Percentiles rank a stretch among this genome's conserved stretches.
phyloP scores from a whole-genome alignment of 2,113 vertebrate genomes.

The Coturnix japonica region DNA sequence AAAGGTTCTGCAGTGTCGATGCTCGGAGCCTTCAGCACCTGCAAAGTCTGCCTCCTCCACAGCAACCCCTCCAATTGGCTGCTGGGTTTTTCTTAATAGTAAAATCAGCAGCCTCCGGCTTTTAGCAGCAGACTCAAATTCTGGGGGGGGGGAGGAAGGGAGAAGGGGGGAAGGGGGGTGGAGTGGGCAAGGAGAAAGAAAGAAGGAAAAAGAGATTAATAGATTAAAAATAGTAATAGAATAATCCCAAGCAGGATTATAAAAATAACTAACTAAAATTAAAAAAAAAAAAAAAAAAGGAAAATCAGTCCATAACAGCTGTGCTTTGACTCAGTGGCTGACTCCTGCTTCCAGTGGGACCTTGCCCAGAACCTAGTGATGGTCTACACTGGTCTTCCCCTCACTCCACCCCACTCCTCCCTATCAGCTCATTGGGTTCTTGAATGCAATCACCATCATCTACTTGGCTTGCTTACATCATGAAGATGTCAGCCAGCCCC shows the following conservation, averaged over 20 bases:
- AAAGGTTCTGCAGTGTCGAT: accelerated
- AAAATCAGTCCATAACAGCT: neutral
- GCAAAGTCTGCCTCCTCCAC: neutral
- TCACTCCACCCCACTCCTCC: slow-evolving; percentile 9
- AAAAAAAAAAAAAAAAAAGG: neutral
- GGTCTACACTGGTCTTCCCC: neutral
- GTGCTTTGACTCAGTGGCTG: slow-evolving; percentile 32
- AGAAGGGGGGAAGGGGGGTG: no score
- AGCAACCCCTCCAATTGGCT: neutral
- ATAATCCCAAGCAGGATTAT: neutral
- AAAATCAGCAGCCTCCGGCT: neutral
- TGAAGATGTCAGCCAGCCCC: neutral
- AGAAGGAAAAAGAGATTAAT: neutral
- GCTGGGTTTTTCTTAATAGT: neutral
- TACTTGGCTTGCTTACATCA: slow-evolving; percentile 10
- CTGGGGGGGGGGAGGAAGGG: no score
- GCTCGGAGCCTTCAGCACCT: neutral
- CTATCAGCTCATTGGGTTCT: neutral
- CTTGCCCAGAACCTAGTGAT: neutral
- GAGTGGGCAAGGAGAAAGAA: no score
- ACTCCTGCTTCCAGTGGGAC: slow-evolving; percentile 37
- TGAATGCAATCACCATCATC: neutral
- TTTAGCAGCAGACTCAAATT: neutral
- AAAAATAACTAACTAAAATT: neutral
- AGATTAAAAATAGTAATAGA: neutral